Percentiles rank a stretch among this genome's conserved stretches.
phyloP scores from a whole-genome alignment of 2,888 invertebrate species.

The Plebejus anna region DNA sequence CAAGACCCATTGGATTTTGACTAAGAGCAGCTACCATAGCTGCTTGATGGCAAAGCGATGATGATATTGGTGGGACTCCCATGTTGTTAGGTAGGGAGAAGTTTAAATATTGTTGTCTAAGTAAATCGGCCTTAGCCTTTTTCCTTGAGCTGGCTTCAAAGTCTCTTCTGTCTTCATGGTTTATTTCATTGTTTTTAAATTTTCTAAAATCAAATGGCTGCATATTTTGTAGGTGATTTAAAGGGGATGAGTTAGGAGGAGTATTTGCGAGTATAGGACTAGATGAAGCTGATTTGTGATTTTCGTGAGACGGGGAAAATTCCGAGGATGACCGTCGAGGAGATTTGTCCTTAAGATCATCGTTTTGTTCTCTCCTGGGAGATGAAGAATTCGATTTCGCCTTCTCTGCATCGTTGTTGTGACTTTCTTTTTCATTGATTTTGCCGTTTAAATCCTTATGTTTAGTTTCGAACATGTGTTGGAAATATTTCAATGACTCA shows the following conservation, averaged over 20 bases:
- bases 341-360: constrained; percentile 56
- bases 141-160: constrained; percentile 71
- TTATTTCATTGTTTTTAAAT: constrained; percentile 57
- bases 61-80: constrained; percentile 80
- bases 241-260: constrained; percentile 85
- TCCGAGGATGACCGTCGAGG: constrained; percentile 61
- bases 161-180: constrained; percentile 72
- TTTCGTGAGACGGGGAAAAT: constrained; percentile 64
- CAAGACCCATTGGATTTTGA: constrained; percentile 81
- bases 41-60: constrained; percentile 80
- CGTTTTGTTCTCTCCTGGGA: constrained; percentile 47
- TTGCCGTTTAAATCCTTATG: constrained; percentile 66
- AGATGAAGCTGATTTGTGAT: constrained; percentile 70
- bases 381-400: constrained; percentile 43
- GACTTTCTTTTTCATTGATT: constrained; percentile 59
- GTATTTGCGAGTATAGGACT: constrained; percentile 76
- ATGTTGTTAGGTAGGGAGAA: constrained; percentile 81
- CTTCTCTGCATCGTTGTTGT: constrained; percentile 43
- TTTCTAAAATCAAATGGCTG: constrained; percentile 96
- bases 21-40: constrained; percentile 83
- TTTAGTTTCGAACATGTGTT: constrained; percentile 72
- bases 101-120: constrained; percentile 82
- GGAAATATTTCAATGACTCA: constrained; percentile 68
- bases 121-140: constrained; percentile 16
- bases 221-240: constrained; percentile 95